A percentile compares a stretch with the other conserved stretches of the same genome.
phyloP scores from a whole-genome alignment of 2,888 invertebrate genomes.

The Coronaproctus castanopsis region DNA sequence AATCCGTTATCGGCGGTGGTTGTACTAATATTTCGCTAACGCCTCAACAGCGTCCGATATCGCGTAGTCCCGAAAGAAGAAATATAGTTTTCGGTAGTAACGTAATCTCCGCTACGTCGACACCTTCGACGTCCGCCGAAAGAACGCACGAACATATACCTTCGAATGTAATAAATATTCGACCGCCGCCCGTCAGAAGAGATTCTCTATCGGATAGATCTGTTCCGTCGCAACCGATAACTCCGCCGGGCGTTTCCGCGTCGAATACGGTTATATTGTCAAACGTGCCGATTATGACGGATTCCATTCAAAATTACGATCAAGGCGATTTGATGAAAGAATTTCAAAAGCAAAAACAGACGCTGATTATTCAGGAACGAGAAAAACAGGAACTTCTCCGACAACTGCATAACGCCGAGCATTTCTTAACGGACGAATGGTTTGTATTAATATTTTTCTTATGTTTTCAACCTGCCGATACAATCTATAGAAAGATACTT shows the following conservation, averaged over 20 bases:
- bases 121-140: slow-evolving; percentile 48
- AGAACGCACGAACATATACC: slow-evolving; percentile 31
- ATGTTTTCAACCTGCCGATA: too few relatives aligned
- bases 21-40: not conserved
- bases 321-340: slow-evolving; percentile 54
- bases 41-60: slow-evolving; percentile 4
- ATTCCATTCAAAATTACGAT: slow-evolving; percentile 18
- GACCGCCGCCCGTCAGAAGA: slow-evolving; percentile 44
- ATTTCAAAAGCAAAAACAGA: slow-evolving; percentile 55
- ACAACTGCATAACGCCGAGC: slow-evolving; percentile 14
- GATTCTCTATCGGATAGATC: slow-evolving; percentile 39
- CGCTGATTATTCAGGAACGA: slow-evolving; percentile 21
- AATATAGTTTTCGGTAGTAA: slow-evolving; percentile 12
- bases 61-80: slow-evolving; percentile 1
- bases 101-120: slow-evolving; percentile 25
- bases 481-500: too few relatives aligned
- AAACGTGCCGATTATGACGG: not conserved
- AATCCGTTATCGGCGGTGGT: too few relatives aligned
- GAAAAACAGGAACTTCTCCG: slow-evolving; percentile 14
- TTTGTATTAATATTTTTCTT: slow-evolving; percentile 4
- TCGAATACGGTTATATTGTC: not conserved
- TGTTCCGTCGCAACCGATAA: slow-evolving; percentile 12
- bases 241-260: not conserved
- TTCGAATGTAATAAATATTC: slow-evolving; percentile 18
- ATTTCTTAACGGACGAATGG: slow-evolving; percentile 14